Base-by-base conservation (phyloP, 2,113 vertebrate species). In the Paratilapia polleni region DNA sequence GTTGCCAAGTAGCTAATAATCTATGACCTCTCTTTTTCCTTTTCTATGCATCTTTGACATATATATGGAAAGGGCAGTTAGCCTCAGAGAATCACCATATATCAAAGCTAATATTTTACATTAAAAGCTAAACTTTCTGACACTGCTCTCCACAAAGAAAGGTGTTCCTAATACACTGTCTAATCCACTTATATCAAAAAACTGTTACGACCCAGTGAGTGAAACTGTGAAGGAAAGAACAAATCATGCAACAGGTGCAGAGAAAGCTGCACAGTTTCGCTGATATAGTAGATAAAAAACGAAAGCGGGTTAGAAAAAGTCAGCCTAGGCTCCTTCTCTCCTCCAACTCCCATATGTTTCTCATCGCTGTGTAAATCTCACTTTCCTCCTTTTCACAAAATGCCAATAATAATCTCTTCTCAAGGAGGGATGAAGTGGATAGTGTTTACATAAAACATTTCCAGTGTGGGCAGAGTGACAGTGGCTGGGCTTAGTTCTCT, bases 361-460 rank as follows among this genome's bases (percentile, higher is more conserved):
- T 85, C 70, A 73, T 64, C 62, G 4, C 77, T 88, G 75, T 86
- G 62, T 81, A 82, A 90, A 87, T 87, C 82, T 80, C 75, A 79
- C 83, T 89, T 85, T 80, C 77, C 87, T 83, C 75, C 62, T 80
- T 82, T 87, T 88, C 17, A 87, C 83, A 59, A 78, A 36, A 87
- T 20, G 60, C 79, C 90, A 60, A 90, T 89, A 88, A 83, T 80
- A 82, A 85, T 85, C 78, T 82, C 68, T 78, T 85, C 83, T 87
- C 56, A 57, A 83, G 77, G 41, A 85, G 70, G 57, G 78, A 87
- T 82, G 81, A 87, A 87, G 87, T 84, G 78, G 85, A 57, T 52
- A 76, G 77, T 91, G 93, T 93, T 92, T 91, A 92, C 89, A 91
- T 84, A 85, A 92, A 88, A 86, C 77, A 28, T 91, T 92, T 90